These are phyloP conservation scores for Carollia perspicillata DNA, from an alignment of 2,113 vertebrate species.

Conservation along the genomic window DNA sequence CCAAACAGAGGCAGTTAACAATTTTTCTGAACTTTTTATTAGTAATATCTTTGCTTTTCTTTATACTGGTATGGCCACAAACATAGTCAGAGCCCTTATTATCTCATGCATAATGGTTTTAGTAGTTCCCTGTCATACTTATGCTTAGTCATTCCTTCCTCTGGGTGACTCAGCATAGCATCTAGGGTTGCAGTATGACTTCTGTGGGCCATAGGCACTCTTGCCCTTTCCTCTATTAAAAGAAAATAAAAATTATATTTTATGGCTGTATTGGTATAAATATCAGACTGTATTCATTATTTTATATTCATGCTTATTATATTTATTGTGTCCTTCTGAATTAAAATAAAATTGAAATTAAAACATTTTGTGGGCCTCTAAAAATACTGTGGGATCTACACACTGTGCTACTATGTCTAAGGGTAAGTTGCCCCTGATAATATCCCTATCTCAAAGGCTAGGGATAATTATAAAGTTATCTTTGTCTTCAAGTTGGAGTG, in stretches of 20 bases:
- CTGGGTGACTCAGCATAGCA: conserved; percentile 36
- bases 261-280: background rate
- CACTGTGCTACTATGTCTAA: background rate
- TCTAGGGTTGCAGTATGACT: background rate
- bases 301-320: background rate
- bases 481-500: background rate
- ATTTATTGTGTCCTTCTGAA: background rate
- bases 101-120: background rate
- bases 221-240: background rate
- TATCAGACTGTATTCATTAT: background rate
- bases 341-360: conserved; percentile 18
- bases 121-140: background rate
- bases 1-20: background rate
- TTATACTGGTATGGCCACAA: background rate
- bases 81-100: background rate
- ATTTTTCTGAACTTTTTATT: background rate
- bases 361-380: background rate
- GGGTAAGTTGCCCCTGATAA: background rate
- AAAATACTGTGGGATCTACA: background rate
- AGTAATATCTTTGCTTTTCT: background rate
- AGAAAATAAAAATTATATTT: background rate
- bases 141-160: background rate
- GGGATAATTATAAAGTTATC: background rate
- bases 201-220: background rate
- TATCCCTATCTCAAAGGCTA: background rate